A percentile compares a stretch with the other conserved stretches of the same genome.
These are phyloP conservation scores for Spinus pinus DNA, from an alignment of 2,797 vertebrate genomes.

Conservation along the genomic window DNA sequence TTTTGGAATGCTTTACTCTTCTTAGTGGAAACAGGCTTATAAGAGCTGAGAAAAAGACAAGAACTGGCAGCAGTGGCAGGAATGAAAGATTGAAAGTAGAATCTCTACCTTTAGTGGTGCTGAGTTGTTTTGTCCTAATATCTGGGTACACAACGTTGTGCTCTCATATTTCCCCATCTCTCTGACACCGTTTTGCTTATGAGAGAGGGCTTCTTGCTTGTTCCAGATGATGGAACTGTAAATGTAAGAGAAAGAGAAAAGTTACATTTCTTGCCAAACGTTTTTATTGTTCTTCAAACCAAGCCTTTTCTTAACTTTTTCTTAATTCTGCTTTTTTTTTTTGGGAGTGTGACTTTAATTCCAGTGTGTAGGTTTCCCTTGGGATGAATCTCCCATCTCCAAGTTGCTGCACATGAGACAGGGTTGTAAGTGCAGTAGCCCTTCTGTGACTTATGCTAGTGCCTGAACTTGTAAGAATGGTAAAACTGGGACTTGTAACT, in stretches of 20 bases:
- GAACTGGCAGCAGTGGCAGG: neutral
- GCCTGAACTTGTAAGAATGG: neutral
- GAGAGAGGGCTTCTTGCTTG: neutral
- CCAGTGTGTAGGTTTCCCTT: neutral
- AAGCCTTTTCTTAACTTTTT: neutral
- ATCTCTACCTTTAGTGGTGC: neutral
- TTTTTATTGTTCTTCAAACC: neutral
- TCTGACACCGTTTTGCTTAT: neutral
- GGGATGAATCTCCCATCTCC: neutral
- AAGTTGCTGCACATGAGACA: neutral
- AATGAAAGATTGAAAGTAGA: neutral
- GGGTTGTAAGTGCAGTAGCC: neutral
- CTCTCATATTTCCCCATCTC: neutral
- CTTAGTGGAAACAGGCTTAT: neutral
- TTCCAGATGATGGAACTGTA: neutral
- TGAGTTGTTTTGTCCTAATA: neutral
- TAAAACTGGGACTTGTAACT: neutral
- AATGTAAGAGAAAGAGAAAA: neutral
- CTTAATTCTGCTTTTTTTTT: neutral
- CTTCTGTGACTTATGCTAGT: neutral
- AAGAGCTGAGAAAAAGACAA: neutral
- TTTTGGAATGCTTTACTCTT: neutral
- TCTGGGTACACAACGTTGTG: rapidly evolving
- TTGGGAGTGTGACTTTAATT: neutral
- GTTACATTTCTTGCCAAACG: neutral